These are phyloP conservation scores for Phengaris arion DNA, from an alignment of 2,888 invertebrate genomes.

Conservation along the genomic window DNA sequence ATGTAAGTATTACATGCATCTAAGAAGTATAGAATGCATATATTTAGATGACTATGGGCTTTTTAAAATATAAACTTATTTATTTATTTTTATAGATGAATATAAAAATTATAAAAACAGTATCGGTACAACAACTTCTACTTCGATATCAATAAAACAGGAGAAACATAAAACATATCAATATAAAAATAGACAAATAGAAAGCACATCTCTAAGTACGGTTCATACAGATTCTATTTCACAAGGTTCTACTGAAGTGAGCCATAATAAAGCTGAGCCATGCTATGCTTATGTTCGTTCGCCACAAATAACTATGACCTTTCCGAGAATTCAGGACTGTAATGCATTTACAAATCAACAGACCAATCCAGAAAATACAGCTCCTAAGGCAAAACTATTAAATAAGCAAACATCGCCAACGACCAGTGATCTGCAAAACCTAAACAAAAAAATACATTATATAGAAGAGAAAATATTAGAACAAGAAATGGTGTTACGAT, in stretches of 20 bases:
- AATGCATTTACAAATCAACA: conserved; percentile 44
- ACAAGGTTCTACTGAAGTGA: conserved; percentile 45
- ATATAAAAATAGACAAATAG: conserved; percentile 39
- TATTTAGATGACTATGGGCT: neutral
- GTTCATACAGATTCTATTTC: conserved; percentile 47
- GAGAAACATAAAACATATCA: conserved; percentile 43
- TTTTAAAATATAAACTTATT: neutral
- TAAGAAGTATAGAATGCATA: neutral
- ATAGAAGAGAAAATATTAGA: conserved; percentile 61
- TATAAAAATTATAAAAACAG: neutral
- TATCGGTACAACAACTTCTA: conserved; percentile 38
- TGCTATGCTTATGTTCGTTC: conserved; percentile 58
- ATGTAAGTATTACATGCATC: conserved; percentile 49
- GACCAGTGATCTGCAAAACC: conserved; percentile 47
- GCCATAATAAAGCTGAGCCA: conserved; percentile 55
- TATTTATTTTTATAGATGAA: neutral
- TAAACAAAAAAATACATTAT: conserved; percentile 58
- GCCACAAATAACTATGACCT: conserved; percentile 55
- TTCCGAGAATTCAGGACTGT: conserved; percentile 50
- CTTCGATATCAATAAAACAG: neutral
- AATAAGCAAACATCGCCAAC: conserved; percentile 49
- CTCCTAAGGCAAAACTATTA: conserved; percentile 53
- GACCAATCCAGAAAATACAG: conserved; percentile 52
- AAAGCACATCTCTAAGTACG: conserved; percentile 42
- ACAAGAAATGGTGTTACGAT: conserved; percentile 67